phyloP scores from a whole-genome alignment of 2,797 vertebrate species.

The Alcedo atthis region DNA sequence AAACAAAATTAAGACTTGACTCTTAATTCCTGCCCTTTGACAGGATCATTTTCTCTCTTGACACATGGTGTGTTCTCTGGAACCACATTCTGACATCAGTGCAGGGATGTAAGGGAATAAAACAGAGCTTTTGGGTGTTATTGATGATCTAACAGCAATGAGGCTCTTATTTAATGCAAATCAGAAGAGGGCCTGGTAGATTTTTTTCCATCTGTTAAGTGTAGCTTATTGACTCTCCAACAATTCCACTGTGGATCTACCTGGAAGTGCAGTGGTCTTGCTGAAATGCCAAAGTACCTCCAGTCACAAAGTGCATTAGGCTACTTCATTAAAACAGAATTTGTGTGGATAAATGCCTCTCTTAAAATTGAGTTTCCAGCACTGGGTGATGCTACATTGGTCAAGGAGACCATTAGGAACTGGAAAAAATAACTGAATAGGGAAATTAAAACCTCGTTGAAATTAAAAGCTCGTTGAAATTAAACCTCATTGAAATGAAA shows the following conservation, averaged over 20 bases:
- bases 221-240: background rate
- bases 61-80: background rate
- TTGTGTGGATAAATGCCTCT: background rate
- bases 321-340: background rate
- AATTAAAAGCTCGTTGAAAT: background rate
- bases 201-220: background rate
- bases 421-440: background rate
- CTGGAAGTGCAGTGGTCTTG: background rate
- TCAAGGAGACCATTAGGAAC: background rate
- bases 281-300: background rate
- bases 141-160: background rate
- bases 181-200: background rate
- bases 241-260: background rate
- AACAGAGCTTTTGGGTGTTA: background rate
- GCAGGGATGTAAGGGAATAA: background rate
- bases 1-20: no score
- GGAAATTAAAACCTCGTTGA: constrained; percentile 17
- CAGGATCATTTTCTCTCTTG: background rate
- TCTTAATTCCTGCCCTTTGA: background rate
- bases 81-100: background rate
- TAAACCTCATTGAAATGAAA: background rate
- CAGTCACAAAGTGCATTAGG: background rate
- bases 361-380: background rate
- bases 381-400: background rate
- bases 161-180: background rate